Evolutionary conservation across 2,113 vertebrate genomes (phyloP).

Genomic region (Scartelaos histophorus): DNA sequence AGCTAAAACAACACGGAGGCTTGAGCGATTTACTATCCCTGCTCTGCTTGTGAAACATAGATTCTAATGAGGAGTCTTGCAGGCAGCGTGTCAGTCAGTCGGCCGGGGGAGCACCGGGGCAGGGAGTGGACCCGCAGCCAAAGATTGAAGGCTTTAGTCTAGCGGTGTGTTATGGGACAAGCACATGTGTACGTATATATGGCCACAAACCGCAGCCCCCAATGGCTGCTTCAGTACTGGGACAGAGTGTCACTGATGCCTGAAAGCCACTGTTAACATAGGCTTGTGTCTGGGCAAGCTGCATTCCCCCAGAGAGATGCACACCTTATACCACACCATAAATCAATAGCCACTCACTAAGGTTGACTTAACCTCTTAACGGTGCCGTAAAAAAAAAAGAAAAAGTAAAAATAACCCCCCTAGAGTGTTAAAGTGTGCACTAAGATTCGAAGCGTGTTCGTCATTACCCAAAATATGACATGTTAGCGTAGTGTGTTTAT

Average conservation of each 20-base stretch:
- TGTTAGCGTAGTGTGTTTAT: conserved; percentile 74
- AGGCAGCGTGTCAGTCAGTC: conserved; percentile 63
- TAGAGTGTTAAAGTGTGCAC: conserved; percentile 72
- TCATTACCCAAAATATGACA: conserved; percentile 75
- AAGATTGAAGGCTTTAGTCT: conserved; percentile 64
- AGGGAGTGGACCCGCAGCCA: conserved; percentile 58
- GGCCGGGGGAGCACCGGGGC: conserved; percentile 55
- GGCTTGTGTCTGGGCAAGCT: conserved; percentile 57
- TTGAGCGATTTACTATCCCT: conserved; percentile 77
- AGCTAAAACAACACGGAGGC: conserved; percentile 74
- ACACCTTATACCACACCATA: conserved; percentile 58
- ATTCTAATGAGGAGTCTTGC: conserved; percentile 75
- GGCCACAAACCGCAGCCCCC: conserved; percentile 66
- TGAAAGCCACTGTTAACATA: conserved; percentile 69
- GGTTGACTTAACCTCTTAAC: conserved; percentile 61
- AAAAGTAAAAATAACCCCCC: conserved; percentile 55
- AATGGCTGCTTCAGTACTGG: conserved; percentile 65
- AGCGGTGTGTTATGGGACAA: conserved; percentile 52
- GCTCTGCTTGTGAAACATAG: conserved; percentile 77
- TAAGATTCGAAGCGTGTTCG: conserved; percentile 71
- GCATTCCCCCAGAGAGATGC: conserved; percentile 58
- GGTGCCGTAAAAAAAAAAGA: conserved; percentile 66
- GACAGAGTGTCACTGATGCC: conserved; percentile 76
- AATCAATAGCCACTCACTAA: conserved; percentile 71
- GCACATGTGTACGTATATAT: conserved; percentile 27